phyloP scores from a whole-genome alignment of 1,140 invertebrate species.

The Cydia splendana region DNA sequence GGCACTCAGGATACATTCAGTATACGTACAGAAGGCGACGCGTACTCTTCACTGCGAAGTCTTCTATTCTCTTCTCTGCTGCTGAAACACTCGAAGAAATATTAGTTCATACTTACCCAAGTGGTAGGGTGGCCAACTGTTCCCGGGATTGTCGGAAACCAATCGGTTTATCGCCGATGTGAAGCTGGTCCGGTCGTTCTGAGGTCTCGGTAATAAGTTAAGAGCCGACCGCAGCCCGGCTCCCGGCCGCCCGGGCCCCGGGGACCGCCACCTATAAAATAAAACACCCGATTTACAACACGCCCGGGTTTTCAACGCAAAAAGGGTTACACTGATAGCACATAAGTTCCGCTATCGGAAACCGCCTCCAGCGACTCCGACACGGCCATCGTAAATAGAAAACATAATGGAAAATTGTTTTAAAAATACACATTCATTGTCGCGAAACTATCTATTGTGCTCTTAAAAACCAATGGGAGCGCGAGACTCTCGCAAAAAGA shows the following conservation, averaged over 20 bases:
- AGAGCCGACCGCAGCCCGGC: conserved; percentile 57
- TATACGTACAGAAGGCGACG: conserved; percentile 98
- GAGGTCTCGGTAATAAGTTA: conserved; percentile 61
- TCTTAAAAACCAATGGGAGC: conserved; percentile 58
- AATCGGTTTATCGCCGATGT: conserved; percentile 23
- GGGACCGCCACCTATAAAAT: conserved; percentile 76
- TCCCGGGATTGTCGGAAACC: conserved; percentile 3
- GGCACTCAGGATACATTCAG: conserved; percentile 99
- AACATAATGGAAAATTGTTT: conserved; percentile 46
- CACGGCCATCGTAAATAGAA: conserved; percentile 49
- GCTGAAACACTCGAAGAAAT: conserved; percentile 42
- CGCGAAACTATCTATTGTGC: conserved; percentile 67
- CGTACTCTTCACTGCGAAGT: conserved; percentile 76
- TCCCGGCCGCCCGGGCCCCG: conserved; percentile 44
- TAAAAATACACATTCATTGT: conserved; percentile 41
- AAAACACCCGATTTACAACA: conserved; percentile 76
- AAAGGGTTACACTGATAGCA: conserved; percentile 67
- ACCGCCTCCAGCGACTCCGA: conserved; percentile 38
- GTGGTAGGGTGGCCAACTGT: conserved; percentile 30
- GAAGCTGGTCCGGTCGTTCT: conserved; percentile 44
- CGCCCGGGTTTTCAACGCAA: conserved; percentile 60
- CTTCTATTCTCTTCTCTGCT: conserved; percentile 48
- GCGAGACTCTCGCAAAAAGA: conserved; percentile 51
- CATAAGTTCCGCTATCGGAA: conserved; percentile 50
- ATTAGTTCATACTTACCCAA: conserved; percentile 32